A percentile compares a stretch with the other conserved stretches of the same genome.
These are phyloP conservation scores for Acanthopleura granulata DNA, from an alignment of 2,888 invertebrate genomes.

Conservation along the genomic window DNA sequence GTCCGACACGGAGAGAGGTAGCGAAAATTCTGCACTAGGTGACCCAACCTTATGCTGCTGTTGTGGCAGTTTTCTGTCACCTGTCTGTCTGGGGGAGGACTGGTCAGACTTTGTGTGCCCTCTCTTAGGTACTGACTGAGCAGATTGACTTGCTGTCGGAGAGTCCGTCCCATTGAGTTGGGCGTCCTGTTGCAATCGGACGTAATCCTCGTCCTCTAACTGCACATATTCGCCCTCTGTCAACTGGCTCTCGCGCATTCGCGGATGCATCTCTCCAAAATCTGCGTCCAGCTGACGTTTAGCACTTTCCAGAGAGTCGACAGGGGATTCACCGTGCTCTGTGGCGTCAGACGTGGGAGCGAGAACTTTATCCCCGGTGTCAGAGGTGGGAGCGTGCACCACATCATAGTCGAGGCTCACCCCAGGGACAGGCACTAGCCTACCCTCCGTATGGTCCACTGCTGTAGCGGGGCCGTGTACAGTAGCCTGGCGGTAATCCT, in stretches of 20 bases:
- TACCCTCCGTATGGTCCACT: background rate
- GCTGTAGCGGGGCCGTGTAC: background rate
- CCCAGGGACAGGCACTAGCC: background rate
- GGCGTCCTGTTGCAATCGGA: background rate
- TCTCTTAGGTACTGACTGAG: background rate
- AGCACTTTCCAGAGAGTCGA: background rate
- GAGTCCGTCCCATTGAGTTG: background rate
- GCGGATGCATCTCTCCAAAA: background rate
- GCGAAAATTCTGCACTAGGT: background rate
- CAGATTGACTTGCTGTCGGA: background rate
- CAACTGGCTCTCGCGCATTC: conserved; percentile 11
- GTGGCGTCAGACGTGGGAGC: background rate
- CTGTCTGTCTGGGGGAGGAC: background rate
- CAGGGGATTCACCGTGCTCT: background rate
- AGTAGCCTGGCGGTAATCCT: background rate
- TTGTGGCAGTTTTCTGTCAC: background rate
- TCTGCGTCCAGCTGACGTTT: background rate
- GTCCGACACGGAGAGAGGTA: conserved; percentile 16
- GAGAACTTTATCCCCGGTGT: background rate
- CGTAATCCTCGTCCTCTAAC: conserved; percentile 14
- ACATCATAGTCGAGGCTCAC: background rate
- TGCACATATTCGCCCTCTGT: conserved; percentile 17
- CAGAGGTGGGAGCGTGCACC: background rate
- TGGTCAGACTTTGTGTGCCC: background rate
- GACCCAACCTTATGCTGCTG: background rate